phyloP scores from a whole-genome alignment of 2,888 invertebrate genomes.

The Macrosoma leucophasiata region DNA sequence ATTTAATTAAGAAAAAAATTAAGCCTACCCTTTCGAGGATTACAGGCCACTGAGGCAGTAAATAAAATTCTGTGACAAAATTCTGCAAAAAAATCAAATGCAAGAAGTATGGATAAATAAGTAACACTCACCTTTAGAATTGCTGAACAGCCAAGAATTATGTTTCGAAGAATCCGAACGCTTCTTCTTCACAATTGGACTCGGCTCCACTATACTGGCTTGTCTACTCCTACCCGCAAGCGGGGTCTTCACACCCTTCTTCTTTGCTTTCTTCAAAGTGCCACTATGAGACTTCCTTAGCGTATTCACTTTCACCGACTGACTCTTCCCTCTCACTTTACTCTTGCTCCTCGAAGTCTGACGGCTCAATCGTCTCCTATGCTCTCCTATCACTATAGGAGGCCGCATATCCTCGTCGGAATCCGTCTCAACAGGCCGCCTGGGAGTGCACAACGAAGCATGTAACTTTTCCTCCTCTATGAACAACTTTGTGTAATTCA shows the following conservation, averaged over 20 bases:
- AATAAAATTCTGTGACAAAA: too few relatives aligned
- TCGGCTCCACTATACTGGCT: slow-evolving; percentile 58
- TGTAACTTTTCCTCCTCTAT: slow-evolving; percentile 60
- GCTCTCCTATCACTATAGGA: slow-evolving; percentile 51
- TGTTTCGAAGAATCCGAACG: slow-evolving; percentile 48
- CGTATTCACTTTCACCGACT: slow-evolving; percentile 61
- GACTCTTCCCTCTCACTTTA: slow-evolving; percentile 64
- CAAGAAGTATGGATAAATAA: slow-evolving; percentile 8
- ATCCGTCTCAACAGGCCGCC: slow-evolving; percentile 49
- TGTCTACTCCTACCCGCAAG: slow-evolving; percentile 53
- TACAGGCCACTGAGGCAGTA: too few relatives aligned
- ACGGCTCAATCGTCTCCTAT: slow-evolving; percentile 59
- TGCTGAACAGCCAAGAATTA: slow-evolving; percentile 64
- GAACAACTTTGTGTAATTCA: slow-evolving; percentile 55
- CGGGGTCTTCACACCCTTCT: slow-evolving; percentile 55
- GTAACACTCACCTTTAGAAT: slow-evolving; percentile 58
- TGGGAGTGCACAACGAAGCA: slow-evolving; percentile 40
- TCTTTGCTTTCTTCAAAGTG: slow-evolving; percentile 62
- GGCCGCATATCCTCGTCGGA: slow-evolving; percentile 56
- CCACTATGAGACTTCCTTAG: slow-evolving; percentile 65
- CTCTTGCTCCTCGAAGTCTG: slow-evolving; percentile 69
- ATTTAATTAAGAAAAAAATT: too few relatives aligned
- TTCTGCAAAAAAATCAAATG: slow-evolving; percentile 5
- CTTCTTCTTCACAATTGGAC: slow-evolving; percentile 56
- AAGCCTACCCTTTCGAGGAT: too few relatives aligned